Percentiles rank a stretch among this genome's conserved stretches.
Conservation (phyloP, 1,140 invertebrate species). For the Temnothorax curvispinosus region DNA sequence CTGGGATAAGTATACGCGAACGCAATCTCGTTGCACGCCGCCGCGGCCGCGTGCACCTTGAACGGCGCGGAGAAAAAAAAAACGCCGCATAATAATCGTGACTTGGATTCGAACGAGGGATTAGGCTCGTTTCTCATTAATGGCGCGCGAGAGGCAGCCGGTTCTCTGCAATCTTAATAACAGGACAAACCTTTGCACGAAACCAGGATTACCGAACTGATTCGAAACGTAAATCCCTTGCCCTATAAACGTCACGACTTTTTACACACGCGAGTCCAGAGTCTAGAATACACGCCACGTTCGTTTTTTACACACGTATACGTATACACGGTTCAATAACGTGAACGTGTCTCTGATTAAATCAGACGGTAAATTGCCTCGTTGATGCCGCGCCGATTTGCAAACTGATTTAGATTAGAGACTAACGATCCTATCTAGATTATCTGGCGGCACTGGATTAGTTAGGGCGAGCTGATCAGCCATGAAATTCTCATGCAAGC, state of each 20-base stretch:
- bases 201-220: not conserved
- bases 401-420: constrained; percentile 44
- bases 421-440: not conserved
- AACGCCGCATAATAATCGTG: constrained; percentile 17
- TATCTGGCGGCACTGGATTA: not conserved
- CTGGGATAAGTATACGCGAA: not conserved
- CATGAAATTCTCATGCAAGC: constrained; percentile 6
- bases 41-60: not conserved
- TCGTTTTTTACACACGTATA: not conserved
- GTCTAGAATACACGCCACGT: not conserved
- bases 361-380: not conserved
- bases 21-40: not conserved
- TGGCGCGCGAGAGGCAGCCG: not conserved
- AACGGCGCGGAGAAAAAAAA: not conserved
- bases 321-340: not conserved
- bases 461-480: not conserved
- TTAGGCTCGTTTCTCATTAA: constrained; percentile 4
- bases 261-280: not conserved
- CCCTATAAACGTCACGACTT: not conserved
- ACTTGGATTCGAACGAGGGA: constrained; percentile 17
- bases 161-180: not conserved
- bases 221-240: not conserved
- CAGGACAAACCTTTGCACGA: not conserved
- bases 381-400: constrained; percentile 17
- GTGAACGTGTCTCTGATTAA: not conserved